Conservation (phyloP, 2,797 vertebrate genomes). For the Paratrypauchen microcephalus region DNA sequence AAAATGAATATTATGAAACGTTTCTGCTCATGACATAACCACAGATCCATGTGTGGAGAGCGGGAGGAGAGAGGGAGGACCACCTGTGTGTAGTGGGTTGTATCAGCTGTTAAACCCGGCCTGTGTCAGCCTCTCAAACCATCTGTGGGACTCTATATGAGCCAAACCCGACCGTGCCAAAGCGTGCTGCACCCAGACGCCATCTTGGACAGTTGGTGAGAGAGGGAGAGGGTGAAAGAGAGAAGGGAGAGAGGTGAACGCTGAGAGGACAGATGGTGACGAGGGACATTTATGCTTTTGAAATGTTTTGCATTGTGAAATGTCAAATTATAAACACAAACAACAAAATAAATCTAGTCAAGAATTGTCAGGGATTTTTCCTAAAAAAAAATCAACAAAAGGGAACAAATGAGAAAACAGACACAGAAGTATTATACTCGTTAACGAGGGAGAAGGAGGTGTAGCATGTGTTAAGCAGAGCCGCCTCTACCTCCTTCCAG, state of each 20-base stretch:
- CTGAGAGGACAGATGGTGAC: not conserved
- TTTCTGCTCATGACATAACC: not conserved
- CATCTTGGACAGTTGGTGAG: conserved; percentile 2
- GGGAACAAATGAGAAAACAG: no score
- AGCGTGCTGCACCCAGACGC: conserved; percentile 1
- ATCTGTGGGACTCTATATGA: conserved; percentile 53
- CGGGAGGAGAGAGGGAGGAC: conserved; percentile 31
- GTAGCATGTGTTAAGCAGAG: no score
- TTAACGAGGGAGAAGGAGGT: no score
- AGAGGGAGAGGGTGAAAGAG: not conserved
- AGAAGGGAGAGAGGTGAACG: no score
- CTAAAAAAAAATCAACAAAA: no score
- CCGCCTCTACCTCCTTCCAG: no score
- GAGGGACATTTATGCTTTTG: not conserved
- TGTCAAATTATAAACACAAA: not conserved
- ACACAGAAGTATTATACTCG: no score
- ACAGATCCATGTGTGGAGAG: conserved; percentile 9
- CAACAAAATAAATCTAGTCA: no score
- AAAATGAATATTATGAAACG: not conserved
- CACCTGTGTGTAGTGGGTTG: conserved; percentile 60
- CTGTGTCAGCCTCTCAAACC: conserved; percentile 55
- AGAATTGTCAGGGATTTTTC: no score
- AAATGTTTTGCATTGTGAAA: not conserved
- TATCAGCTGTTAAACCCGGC: conserved; percentile 52
- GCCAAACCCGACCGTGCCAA: conserved; percentile 31